Conservation (phyloP, 2,888 invertebrate species). For the Nymphalis polychloros region DNA sequence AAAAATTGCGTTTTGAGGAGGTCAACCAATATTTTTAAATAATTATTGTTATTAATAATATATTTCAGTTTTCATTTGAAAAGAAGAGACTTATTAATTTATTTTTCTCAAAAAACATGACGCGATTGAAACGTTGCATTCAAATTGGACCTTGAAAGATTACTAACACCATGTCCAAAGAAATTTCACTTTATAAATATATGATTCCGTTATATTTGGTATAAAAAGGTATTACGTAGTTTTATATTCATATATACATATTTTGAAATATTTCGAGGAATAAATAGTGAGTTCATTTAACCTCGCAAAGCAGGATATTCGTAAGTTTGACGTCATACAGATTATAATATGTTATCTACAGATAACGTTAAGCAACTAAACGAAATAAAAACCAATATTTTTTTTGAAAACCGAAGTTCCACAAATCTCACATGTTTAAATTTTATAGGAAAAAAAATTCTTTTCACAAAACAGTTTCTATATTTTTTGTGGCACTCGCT, state of each 20-base stretch:
- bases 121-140: no score
- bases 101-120: no score
- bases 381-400: conserved; percentile 19
- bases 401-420: conserved; percentile 29
- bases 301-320: conserved; percentile 45
- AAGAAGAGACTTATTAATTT: no score
- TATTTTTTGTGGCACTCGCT: conserved; percentile 32
- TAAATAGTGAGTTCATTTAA: conserved; percentile 9
- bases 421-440: conserved; percentile 32
- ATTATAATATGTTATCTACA: conserved; percentile 65
- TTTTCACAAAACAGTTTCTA: conserved; percentile 16
- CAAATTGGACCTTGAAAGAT: no score
- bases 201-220: no score
- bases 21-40: no score
- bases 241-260: not conserved
- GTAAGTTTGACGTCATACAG: conserved; percentile 54
- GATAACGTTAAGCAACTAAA: conserved; percentile 47
- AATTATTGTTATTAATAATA: no score
- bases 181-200: no score
- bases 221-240: not conserved
- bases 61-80: no score
- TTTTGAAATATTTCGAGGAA: not conserved
- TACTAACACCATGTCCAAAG: no score
- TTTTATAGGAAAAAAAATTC: conserved; percentile 23
- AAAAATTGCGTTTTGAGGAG: no score